A percentile compares a stretch with the other conserved stretches of the same genome.
These are phyloP conservation scores for Prionchulus punctatus DNA, from an alignment of 2,888 invertebrate species.

Conservation along the genomic window DNA sequence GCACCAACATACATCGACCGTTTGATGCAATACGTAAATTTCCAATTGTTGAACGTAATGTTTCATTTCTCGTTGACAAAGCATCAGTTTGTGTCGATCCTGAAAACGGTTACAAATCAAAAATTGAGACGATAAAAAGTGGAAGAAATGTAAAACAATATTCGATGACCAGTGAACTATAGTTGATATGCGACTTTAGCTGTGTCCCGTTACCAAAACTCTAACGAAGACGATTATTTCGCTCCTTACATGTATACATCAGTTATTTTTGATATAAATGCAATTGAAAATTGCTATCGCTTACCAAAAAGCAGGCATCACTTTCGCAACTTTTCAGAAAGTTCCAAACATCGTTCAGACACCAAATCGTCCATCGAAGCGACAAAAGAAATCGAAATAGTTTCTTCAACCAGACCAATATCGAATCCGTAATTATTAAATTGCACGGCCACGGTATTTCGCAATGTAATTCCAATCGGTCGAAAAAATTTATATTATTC, in stretches of 20 bases:
- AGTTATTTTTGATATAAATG: too few species aligned
- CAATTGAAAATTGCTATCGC: too few species aligned
- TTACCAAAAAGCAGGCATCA: background rate
- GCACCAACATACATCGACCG: background rate
- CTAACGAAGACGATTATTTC: too few species aligned
- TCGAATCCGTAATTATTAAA: background rate
- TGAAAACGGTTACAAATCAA: too few species aligned
- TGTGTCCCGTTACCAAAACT: too few species aligned
- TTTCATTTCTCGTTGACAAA: conserved; percentile 1
- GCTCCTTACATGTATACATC: too few species aligned
- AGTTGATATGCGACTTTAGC: too few species aligned
- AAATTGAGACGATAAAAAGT: too few species aligned
- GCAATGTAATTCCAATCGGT: background rate
- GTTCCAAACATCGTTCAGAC: background rate
- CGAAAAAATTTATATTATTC: too few species aligned
- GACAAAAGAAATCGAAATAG: background rate
- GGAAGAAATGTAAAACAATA: too few species aligned
- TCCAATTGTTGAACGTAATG: background rate
- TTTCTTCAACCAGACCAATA: background rate
- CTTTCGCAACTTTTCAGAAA: background rate
- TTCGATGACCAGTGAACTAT: background rate
- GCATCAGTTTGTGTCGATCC: background rate
- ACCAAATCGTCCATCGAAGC: background rate
- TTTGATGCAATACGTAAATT: background rate
- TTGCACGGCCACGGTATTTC: background rate